A percentile compares a stretch with the other conserved stretches of the same genome.
phyloP scores from a whole-genome alignment of 2,113 vertebrate species.

The Archilochus colubris region DNA sequence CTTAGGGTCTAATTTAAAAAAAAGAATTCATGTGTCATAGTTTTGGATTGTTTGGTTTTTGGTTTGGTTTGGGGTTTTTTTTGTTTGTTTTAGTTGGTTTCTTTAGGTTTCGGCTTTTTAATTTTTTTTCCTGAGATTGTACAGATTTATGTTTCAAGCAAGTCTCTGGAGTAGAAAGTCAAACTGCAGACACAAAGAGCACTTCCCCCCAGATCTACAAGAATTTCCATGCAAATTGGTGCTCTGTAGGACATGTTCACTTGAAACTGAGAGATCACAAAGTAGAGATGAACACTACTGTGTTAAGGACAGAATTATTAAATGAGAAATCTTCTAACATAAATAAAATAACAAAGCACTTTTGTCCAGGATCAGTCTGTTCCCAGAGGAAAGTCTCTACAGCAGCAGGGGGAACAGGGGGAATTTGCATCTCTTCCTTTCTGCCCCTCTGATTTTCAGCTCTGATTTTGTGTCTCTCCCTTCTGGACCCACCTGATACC shows the following conservation, averaged over 20 bases:
- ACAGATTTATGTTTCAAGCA: not conserved
- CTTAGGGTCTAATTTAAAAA: not conserved
- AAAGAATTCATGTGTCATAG: not conserved
- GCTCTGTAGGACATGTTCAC: not conserved
- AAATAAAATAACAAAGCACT: not conserved
- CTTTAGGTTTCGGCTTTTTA: no score
- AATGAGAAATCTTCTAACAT: not conserved
- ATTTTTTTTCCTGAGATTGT: not conserved
- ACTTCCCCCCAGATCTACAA: not conserved
- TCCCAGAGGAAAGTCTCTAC: not conserved
- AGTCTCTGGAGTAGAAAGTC: not conserved
- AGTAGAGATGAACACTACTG: not conserved
- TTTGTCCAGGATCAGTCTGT: not conserved
- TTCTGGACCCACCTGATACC: not conserved
- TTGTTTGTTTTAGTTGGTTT: no score
- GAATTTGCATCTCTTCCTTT: not conserved
- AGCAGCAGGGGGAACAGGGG: accelerated
- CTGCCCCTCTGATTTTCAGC: not conserved
- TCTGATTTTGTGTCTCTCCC: not conserved
- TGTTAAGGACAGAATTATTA: slow-evolving; percentile 2
- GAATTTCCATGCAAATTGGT: not conserved
- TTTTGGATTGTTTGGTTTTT: no score
- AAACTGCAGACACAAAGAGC: not conserved
- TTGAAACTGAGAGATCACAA: not conserved
- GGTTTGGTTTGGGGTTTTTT: no score